These are phyloP conservation scores for Tiaroga cobitis DNA, from an alignment of 2,797 vertebrate genomes.

Conservation along the genomic window DNA sequence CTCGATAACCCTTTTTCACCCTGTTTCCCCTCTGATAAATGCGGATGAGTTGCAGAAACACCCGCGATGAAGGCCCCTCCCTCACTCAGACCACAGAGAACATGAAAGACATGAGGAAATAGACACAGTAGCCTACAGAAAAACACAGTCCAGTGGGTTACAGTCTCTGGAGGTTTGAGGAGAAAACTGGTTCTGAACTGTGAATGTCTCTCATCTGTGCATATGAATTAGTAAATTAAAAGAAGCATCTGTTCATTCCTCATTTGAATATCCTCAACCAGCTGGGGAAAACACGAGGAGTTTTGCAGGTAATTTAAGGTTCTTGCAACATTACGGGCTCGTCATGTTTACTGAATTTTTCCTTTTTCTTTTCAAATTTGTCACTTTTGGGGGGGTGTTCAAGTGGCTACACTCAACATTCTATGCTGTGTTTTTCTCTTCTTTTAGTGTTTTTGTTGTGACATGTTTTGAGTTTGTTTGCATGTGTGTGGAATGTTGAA, in stretches of 20 bases:
- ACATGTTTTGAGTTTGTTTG: neutral
- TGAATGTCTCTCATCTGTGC: neutral
- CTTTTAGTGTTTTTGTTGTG: neutral
- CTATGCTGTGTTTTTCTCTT: neutral
- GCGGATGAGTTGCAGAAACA: neutral
- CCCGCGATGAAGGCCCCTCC: neutral
- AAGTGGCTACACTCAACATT: too few relatives aligned
- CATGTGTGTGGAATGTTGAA: neutral
- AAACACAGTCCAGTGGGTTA: neutral
- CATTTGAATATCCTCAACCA: neutral
- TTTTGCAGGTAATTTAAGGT: constrained; percentile 26
- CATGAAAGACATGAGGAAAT: neutral
- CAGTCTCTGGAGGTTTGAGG: neutral
- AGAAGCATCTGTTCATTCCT: constrained; percentile 2
- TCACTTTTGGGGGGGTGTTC: neutral
- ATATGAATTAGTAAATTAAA: neutral
- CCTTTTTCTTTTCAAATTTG: neutral
- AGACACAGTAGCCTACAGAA: neutral
- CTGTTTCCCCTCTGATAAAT: constrained; percentile 14
- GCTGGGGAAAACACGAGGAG: neutral
- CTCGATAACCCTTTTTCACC: neutral
- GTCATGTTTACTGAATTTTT: neutral
- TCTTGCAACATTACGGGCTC: neutral
- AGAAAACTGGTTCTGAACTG: neutral
- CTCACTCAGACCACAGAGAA: neutral